phyloP scores from a whole-genome alignment of 1,140 invertebrate species.

The Heliothis subflexa region DNA sequence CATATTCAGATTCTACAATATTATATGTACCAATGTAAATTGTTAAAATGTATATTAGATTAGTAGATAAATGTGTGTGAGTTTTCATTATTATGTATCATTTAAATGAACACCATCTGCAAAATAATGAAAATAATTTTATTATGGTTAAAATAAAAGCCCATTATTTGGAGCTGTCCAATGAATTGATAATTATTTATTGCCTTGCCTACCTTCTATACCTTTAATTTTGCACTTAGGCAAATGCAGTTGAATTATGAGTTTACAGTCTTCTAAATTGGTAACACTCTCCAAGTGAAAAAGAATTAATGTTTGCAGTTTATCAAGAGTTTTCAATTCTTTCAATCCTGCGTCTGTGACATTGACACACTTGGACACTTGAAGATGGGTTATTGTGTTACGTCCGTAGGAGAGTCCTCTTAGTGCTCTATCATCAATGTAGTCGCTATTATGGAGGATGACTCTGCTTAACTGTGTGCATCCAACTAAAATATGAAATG shows the following conservation, averaged over 20 bases:
- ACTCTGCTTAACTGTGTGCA: conserved; percentile 74
- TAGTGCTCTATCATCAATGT: conserved; percentile 80
- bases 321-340: conserved; percentile 66
- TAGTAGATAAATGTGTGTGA: neutral
- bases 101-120: conserved; percentile 3
- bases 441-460: conserved; percentile 75
- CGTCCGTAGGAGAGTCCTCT: conserved; percentile 73
- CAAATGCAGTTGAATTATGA: conserved; percentile 66
- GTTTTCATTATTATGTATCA: neutral
- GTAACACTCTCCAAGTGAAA: conserved; percentile 71
- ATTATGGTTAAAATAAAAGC: conserved; percentile 21
- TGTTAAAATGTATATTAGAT: neutral
- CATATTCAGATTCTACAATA: too few relatives aligned
- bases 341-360: conserved; percentile 76
- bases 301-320: conserved; percentile 70
- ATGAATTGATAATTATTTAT: conserved; percentile 1
- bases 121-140: neutral
- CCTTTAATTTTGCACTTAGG: conserved; percentile 76
- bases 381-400: conserved; percentile 67
- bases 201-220: conserved; percentile 63
- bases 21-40: neutral
- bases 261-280: conserved; percentile 73
- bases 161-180: conserved; percentile 1
- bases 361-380: conserved; percentile 78
- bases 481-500: conserved; percentile 66